Evolutionary conservation across 2,113 vertebrate species (phyloP).

Genomic region (Psammodynastes pulverulentus): DNA sequence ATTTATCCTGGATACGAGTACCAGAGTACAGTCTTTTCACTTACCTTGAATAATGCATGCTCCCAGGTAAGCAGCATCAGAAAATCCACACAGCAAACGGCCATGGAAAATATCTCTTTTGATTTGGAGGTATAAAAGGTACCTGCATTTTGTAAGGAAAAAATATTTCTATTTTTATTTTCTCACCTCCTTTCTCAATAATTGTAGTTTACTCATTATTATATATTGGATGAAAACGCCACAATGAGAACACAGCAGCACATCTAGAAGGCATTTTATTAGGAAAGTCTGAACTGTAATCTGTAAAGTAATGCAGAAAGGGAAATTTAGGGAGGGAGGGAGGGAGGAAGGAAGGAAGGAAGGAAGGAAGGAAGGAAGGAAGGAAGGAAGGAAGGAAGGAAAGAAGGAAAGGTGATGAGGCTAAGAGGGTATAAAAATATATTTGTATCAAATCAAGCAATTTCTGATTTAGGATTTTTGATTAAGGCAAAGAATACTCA

Average conservation of each 20-base stretch:
- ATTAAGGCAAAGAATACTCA: slow-evolving; percentile 49
- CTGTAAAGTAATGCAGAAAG: slow-evolving; percentile 13
- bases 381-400: background rate
- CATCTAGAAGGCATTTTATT: background rate
- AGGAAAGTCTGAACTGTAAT: background rate
- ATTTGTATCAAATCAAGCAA: slow-evolving; percentile 62
- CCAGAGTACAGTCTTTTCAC: slow-evolving; percentile 24
- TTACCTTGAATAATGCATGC: slow-evolving; percentile 94
- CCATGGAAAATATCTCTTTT: slow-evolving; percentile 99
- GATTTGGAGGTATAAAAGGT: slow-evolving; percentile 93
- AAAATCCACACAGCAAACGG: slow-evolving; percentile 91
- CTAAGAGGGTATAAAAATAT: slow-evolving; percentile 59
- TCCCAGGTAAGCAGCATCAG: slow-evolving; percentile 92
- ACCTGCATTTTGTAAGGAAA: slow-evolving; percentile 74
- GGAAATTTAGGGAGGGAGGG: background rate
- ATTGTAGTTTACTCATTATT: background rate
- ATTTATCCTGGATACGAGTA: background rate
- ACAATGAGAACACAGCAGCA: background rate
- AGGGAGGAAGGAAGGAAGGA: background rate
- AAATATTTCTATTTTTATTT: background rate
- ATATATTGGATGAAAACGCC: background rate
- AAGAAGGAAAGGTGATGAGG: background rate
- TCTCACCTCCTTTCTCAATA: background rate
- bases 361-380: background rate
- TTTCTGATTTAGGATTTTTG: slow-evolving; percentile 48